Evolutionary conservation across 2,888 invertebrate species (phyloP).

Genomic region (Priocnemis perturbator): DNA sequence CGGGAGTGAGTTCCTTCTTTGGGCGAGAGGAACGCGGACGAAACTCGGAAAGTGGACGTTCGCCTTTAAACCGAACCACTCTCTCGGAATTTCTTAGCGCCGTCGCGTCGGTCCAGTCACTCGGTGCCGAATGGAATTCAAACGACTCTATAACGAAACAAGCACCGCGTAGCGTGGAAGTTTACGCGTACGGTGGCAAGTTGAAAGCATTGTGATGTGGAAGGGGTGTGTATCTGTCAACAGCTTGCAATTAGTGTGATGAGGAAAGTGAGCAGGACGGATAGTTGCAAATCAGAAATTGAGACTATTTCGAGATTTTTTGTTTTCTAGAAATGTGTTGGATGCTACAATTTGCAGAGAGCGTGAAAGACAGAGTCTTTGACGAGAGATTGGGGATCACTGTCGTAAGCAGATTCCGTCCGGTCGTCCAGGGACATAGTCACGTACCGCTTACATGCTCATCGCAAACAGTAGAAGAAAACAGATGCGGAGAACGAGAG

Average conservation of each 20-base stretch:
- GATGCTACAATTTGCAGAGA: neutral
- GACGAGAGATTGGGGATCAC: neutral
- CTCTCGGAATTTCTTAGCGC: too few relatives aligned
- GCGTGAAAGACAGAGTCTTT: neutral
- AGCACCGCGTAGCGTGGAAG: too few relatives aligned
- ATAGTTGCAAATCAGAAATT: neutral
- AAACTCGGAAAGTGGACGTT: too few relatives aligned
- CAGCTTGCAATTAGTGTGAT: too few relatives aligned
- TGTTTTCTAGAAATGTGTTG: neutral
- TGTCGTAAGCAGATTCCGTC: conserved; percentile 5
- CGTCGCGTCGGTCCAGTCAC: too few relatives aligned
- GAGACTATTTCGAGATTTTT: neutral
- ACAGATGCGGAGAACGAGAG: too few relatives aligned
- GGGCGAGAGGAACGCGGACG: neutral
- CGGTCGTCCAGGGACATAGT: neutral
- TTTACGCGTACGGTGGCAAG: too few relatives aligned
- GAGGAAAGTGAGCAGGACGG: too few relatives aligned
- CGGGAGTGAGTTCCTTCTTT: neutral
- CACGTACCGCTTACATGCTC: conserved; percentile 2
- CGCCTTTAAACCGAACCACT: too few relatives aligned
- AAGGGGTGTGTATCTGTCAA: neutral
- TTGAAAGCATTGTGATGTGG: too few relatives aligned
- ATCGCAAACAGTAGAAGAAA: neutral
- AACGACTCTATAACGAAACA: too few relatives aligned
- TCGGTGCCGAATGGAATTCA: too few relatives aligned